Conservation (phyloP, 2,797 vertebrate species). For the Galago senegalensis region DNA sequence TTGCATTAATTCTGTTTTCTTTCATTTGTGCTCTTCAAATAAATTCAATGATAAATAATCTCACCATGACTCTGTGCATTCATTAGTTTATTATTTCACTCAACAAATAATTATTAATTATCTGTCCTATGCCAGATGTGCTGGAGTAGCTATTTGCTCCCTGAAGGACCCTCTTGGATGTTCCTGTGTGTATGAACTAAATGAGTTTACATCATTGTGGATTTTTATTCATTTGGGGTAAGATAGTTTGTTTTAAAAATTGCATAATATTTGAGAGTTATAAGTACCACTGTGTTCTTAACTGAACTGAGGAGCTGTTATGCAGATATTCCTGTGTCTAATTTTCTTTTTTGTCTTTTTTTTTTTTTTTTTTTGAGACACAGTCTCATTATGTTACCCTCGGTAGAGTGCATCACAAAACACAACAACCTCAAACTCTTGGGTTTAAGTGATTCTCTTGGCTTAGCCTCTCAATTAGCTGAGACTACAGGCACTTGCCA, state of each 20-base stretch:
- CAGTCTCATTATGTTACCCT: no score
- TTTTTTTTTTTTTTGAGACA: no score
- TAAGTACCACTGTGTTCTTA: background rate
- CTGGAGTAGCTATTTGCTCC: background rate
- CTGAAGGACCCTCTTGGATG: background rate
- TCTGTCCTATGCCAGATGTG: background rate
- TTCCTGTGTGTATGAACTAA: background rate
- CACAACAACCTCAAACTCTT: no score
- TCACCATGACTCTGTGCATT: background rate
- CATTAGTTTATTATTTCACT: background rate
- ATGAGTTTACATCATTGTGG: background rate
- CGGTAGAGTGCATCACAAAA: no score
- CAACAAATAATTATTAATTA: background rate
- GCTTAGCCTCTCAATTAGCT: no score
- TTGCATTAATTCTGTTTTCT: slow-evolving; percentile 4
- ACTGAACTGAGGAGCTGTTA: background rate
- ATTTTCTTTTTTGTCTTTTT: background rate
- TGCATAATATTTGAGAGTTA: background rate
- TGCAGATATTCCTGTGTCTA: background rate
- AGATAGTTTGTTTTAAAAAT: background rate
- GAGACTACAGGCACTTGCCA: no score
- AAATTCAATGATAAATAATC: background rate
- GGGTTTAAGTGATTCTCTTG: no score
- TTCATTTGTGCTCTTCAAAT: background rate
- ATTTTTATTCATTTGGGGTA: background rate